phyloP scores from a whole-genome alignment of 2,113 vertebrate species.

The Eulacestoma nigropectus region DNA sequence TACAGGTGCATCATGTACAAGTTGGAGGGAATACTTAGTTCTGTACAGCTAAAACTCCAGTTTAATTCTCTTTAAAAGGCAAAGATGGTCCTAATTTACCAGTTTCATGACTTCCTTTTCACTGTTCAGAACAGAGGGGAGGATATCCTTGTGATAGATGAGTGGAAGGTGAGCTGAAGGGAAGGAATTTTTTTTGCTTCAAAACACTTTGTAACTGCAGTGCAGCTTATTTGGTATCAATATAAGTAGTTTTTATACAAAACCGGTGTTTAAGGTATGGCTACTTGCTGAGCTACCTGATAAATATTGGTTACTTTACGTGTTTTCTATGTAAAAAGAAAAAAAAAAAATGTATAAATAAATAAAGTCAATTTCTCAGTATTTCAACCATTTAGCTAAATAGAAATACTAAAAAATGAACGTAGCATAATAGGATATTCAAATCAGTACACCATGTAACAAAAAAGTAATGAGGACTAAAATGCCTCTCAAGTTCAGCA shows the following conservation, averaged over 20 bases:
- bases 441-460: background rate
- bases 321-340: background rate
- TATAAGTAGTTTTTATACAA: background rate
- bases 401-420: background rate
- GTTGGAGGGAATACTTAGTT: conserved; percentile 43
- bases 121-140: background rate
- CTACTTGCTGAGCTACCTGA: background rate
- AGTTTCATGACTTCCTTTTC: background rate
- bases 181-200: background rate
- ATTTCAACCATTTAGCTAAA: background rate
- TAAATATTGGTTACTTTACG: background rate
- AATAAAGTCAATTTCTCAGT: background rate
- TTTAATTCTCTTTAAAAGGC: conserved; percentile 56
- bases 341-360: background rate
- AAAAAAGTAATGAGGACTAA: background rate
- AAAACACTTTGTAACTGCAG: background rate
- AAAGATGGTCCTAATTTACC: background rate
- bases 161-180: background rate
- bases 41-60: conserved; percentile 64
- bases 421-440: background rate
- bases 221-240: background rate
- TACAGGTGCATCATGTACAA: conserved; percentile 54
- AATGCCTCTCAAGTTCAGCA: background rate
- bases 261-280: background rate
- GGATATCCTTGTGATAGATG: background rate